phyloP scores from a whole-genome alignment of 1,140 invertebrate genomes.

The Tetraneura akinire region DNA sequence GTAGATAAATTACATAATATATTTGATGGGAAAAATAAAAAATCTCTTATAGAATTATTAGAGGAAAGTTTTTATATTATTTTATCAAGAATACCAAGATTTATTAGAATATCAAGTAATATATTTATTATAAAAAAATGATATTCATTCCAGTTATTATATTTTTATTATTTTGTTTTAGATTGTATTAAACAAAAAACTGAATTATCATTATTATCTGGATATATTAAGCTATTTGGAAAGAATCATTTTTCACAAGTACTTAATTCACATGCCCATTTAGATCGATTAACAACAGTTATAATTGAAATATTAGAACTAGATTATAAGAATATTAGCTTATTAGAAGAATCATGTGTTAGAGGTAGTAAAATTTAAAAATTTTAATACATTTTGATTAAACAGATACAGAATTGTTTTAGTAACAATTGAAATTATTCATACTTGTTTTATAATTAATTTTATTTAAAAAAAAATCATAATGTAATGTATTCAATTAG shows the following conservation, averaged over 20 bases:
- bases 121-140: not conserved
- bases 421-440: no score
- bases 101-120: constrained; percentile 39
- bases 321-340: constrained; percentile 59
- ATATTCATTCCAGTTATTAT: not conserved
- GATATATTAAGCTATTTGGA: constrained; percentile 65
- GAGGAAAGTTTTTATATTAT: constrained; percentile 52
- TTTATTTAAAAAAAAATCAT: no score
- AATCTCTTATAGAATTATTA: constrained; percentile 44
- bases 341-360: constrained; percentile 63
- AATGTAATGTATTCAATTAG: no score
- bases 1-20: constrained; percentile 24
- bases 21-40: constrained; percentile 31
- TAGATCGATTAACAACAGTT: constrained; percentile 60
- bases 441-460: no score
- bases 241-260: constrained; percentile 62
- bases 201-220: constrained; percentile 60
- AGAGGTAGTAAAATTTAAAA: constrained; percentile 58
- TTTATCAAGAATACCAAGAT: constrained; percentile 35
- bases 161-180: constrained; percentile 10
- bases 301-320: constrained; percentile 43
- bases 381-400: no score
- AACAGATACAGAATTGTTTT: no score
- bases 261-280: constrained; percentile 61
- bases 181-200: constrained; percentile 56